Evolutionary conservation across 2,888 invertebrate genomes (phyloP).

Genomic region (Scelioninae gen. 1): DNA sequence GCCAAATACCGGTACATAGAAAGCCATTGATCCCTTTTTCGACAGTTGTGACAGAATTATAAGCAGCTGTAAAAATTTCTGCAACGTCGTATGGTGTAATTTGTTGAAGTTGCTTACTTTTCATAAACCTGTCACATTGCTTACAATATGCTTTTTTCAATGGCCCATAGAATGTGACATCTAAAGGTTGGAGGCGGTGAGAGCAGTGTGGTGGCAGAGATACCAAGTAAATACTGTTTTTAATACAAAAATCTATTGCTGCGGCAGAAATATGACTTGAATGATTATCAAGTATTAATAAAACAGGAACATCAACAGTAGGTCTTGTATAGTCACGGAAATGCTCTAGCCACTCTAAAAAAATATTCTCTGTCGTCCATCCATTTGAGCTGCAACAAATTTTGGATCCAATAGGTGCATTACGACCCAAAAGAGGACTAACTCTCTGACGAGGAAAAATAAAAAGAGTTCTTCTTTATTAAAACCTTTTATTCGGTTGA

Average conservation of each 20-base stretch:
- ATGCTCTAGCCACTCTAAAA: too few relatives aligned
- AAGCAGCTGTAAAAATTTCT: conserved; percentile 4
- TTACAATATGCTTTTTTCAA: conserved; percentile 44
- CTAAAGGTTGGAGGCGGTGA: conserved; percentile 60
- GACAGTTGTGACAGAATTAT: not conserved
- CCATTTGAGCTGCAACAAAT: too few relatives aligned
- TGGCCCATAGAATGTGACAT: conserved; percentile 56
- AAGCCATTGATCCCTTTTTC: conserved; percentile 39
- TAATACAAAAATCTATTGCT: not conserved
- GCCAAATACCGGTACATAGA: conserved; percentile 37
- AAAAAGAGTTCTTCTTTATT: conserved; percentile 77
- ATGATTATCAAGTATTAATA: conserved; percentile 49
- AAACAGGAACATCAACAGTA: conserved; percentile 75
- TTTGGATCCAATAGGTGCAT: too few relatives aligned
- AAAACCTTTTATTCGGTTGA: conserved; percentile 75
- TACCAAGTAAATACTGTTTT: conserved; percentile 30
- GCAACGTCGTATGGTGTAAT: conserved; percentile 42
- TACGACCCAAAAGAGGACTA: too few relatives aligned
- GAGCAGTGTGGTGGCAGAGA: conserved; percentile 63
- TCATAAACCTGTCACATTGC: conserved; percentile 25
- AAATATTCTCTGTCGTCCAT: too few relatives aligned
- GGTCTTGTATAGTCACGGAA: too few relatives aligned
- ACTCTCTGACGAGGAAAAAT: too few relatives aligned
- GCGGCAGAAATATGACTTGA: not conserved
- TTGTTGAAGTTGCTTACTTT: not conserved